These are phyloP conservation scores for Chrysopilus asiliformis DNA, from an alignment of 2,888 invertebrate genomes.

Conservation along the genomic window DNA sequence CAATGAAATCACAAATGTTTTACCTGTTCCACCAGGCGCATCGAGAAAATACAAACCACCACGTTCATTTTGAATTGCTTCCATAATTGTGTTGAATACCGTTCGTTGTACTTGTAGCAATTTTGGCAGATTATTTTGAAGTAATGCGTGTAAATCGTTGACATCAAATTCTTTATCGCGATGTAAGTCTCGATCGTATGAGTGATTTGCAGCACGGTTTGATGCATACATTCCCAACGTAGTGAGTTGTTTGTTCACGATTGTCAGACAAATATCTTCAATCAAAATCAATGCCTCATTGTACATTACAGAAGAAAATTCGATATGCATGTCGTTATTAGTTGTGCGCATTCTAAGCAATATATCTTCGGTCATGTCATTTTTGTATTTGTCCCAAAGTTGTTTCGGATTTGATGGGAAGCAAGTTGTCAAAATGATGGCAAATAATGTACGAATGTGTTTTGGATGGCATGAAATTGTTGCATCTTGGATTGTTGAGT, in stretches of 20 bases:
- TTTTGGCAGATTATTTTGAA: slow-evolving; percentile 9
- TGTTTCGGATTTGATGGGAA: slow-evolving; percentile 13
- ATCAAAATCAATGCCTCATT: slow-evolving; percentile 11
- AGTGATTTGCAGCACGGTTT: slow-evolving; percentile 16
- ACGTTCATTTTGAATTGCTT: slow-evolving; percentile 4
- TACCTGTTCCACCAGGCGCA: no score
- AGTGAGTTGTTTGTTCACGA: no score
- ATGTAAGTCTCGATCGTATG: slow-evolving; percentile 17
- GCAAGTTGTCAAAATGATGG: slow-evolving; percentile 6
- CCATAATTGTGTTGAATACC: neutral
- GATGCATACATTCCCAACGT: slow-evolving; percentile 19
- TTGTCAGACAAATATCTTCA: slow-evolving; percentile 16
- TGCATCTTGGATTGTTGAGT: slow-evolving; percentile 16
- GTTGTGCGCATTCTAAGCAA: slow-evolving; percentile 3
- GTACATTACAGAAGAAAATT: slow-evolving; percentile 8
- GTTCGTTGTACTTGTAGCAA: slow-evolving; percentile 4
- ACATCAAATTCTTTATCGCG: slow-evolving; percentile 16
- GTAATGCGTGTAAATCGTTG: slow-evolving; percentile 9
- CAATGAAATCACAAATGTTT: slow-evolving; percentile 14
- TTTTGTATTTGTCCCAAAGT: slow-evolving; percentile 12
- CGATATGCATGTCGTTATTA: no score
- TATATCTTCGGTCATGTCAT: slow-evolving; percentile 10
- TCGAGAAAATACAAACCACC: slow-evolving; percentile 6
- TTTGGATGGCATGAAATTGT: slow-evolving; percentile 12
- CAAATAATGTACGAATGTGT: slow-evolving; percentile 20